A percentile compares a stretch with the other conserved stretches of the same genome.
Conservation (phyloP, 2,888 invertebrate species). For the Trachelus troglodyta region DNA sequence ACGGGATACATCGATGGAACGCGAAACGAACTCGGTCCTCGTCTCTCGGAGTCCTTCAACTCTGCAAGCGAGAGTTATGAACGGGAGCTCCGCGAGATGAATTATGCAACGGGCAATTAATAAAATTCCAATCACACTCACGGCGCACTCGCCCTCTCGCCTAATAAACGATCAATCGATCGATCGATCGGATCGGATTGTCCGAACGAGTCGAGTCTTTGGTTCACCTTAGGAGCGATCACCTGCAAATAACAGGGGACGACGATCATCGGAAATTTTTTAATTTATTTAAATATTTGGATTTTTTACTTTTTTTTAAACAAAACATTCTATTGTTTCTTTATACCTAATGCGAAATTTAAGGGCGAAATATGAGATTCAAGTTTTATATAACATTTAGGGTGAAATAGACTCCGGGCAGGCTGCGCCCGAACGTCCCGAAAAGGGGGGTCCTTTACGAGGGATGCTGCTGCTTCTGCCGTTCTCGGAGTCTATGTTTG, state of each 20-base stretch:
- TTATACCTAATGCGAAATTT: no score
- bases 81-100: slow-evolving; percentile 44
- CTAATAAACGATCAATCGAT: slow-evolving; percentile 36
- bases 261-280: background rate
- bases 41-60: slow-evolving; percentile 26
- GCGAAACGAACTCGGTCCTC: slow-evolving; percentile 18
- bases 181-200: background rate
- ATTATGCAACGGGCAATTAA: slow-evolving; percentile 58
- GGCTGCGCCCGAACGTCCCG: background rate
- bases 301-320: background rate
- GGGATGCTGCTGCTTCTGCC: background rate
- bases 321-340: no score
- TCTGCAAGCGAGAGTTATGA: slow-evolving; percentile 33
- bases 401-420: background rate
- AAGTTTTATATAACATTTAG: background rate
- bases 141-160: slow-evolving; percentile 31
- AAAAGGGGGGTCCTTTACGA: background rate
- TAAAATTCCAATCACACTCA: slow-evolving; percentile 56
- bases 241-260: no score
- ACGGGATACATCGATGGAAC: slow-evolving; percentile 2
- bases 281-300: background rate
- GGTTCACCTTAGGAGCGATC: background rate
- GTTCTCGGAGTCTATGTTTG: slow-evolving; percentile 9
- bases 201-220: background rate
- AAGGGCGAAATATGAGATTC: background rate